These are phyloP conservation scores for Andrena fulva DNA, from an alignment of 2,888 invertebrate species.

Conservation along the genomic window DNA sequence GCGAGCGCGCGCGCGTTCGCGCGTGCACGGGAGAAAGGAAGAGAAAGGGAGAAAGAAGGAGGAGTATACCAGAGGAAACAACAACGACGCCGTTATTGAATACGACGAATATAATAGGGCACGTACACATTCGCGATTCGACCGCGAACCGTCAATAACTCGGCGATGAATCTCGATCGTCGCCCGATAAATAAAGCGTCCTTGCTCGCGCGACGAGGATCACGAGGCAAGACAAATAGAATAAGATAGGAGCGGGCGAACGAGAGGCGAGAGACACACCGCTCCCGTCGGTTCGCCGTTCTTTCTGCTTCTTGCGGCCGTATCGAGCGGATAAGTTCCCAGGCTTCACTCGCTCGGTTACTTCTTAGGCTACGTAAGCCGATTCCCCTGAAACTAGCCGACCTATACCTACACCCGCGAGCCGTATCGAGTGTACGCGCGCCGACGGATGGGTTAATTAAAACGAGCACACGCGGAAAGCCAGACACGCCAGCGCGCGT, in stretches of 20 bases:
- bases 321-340: slow-evolving; percentile 71
- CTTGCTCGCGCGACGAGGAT: slow-evolving; percentile 51
- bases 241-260: slow-evolving; percentile 36
- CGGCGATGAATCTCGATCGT: slow-evolving; percentile 60
- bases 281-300: slow-evolving; percentile 63
- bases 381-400: slow-evolving; percentile 59
- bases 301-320: slow-evolving; percentile 67
- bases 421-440: slow-evolving; percentile 52
- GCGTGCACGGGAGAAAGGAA: too few species aligned
- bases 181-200: slow-evolving; percentile 65
- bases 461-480: slow-evolving; percentile 51
- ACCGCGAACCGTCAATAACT: slow-evolving; percentile 48
- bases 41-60: background rate
- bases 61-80: background rate
- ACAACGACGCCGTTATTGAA: background rate
- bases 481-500: slow-evolving; percentile 21
- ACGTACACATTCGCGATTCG: slow-evolving; percentile 30
- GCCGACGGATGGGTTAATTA: slow-evolving; percentile 61
- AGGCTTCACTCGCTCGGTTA: slow-evolving; percentile 70
- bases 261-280: slow-evolving; percentile 36
- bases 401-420: slow-evolving; percentile 53
- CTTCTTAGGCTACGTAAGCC: slow-evolving; percentile 63
- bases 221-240: slow-evolving; percentile 57
- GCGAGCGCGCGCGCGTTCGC: background rate
- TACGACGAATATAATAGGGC: background rate